Evolutionary conservation across 2,113 vertebrate genomes (phyloP), one percentile per base, ranked within the genome.

Genomic region (Taurulus bubalis): DNA sequence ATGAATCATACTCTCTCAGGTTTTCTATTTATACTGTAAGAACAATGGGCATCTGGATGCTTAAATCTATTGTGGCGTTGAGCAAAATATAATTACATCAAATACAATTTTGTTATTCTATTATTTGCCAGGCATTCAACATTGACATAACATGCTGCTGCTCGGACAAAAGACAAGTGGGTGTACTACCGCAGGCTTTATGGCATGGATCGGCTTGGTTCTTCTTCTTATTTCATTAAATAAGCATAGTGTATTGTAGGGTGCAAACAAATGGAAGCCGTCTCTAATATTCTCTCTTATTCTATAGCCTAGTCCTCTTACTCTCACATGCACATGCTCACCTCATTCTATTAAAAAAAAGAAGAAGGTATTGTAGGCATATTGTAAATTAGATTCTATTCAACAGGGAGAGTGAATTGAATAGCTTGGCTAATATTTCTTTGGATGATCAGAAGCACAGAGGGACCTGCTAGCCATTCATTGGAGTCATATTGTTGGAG

Each of bases 401-500:
- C 87, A 92, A 90, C 68, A 74, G 79, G 77, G 84, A 60, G 80
- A 45, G 85, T 82, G 15, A 59, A 16, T 30, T 91, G 87, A 92
- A 93, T 87, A 85, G 88, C 76, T 90, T 47, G 85, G 87, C 63
- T 89, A 95, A 94, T 95, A 95, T 94, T 94, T 95, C 92, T 93
- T 93, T 85, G 91, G 93, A 94, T 93, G 79, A 89, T 93, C 88
- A 90, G 83, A 95, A 93, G 94, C 87, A 94, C 87, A 85, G 90
- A 90, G 87, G 81, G 94, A 94, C 88, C 92, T 89, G 90, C 92
- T 93, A 92, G 92, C 73, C 85, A 93, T 95, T 92, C 89, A 86
- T 94, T 84, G 90, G 89, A 64, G 40, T 75, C 75, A 76, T 73
- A 83, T 72, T 88, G 80, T 84, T 69, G 53, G 34, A 78, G 40